These are phyloP conservation scores for Agonopterix subpropinquella DNA, from an alignment of 2,888 invertebrate genomes.

Conservation along the genomic window DNA sequence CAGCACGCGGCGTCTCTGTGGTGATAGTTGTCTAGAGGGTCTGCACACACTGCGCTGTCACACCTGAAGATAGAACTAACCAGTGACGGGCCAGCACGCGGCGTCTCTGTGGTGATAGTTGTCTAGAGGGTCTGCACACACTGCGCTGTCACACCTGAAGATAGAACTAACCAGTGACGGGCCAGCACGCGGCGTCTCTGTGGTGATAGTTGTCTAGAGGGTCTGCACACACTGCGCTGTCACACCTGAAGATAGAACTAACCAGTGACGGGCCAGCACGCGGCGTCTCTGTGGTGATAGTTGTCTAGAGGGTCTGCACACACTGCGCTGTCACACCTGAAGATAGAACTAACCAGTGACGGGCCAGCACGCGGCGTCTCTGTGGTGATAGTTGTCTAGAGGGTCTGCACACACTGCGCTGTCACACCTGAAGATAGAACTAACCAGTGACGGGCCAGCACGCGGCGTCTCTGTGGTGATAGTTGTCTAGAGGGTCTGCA, in stretches of 20 bases:
- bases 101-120: slow-evolving; percentile 39
- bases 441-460: slow-evolving; percentile 53
- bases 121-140: too few species aligned
- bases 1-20: slow-evolving; percentile 45
- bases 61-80: slow-evolving; percentile 23
- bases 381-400: slow-evolving; percentile 29
- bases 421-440: slow-evolving; percentile 16
- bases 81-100: slow-evolving; percentile 44
- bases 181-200: slow-evolving; percentile 49
- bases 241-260: slow-evolving; percentile 14
- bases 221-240: slow-evolving; percentile 34
- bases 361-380: slow-evolving; percentile 48
- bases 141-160: not conserved
- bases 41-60: slow-evolving; percentile 36
- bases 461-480: slow-evolving; percentile 39
- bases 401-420: slow-evolving; percentile 31
- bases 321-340: too few species aligned
- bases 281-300: slow-evolving; percentile 38
- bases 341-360: slow-evolving; percentile 31
- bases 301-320: too few species aligned
- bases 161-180: slow-evolving; percentile 31
- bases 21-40: slow-evolving; percentile 25
- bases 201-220: slow-evolving; percentile 27
- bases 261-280: slow-evolving; percentile 53
- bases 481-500: too few species aligned